Percentiles rank a stretch among this genome's conserved stretches.
Conservation (phyloP, 1,140 invertebrate genomes). For the Brachystomella parvula region DNA sequence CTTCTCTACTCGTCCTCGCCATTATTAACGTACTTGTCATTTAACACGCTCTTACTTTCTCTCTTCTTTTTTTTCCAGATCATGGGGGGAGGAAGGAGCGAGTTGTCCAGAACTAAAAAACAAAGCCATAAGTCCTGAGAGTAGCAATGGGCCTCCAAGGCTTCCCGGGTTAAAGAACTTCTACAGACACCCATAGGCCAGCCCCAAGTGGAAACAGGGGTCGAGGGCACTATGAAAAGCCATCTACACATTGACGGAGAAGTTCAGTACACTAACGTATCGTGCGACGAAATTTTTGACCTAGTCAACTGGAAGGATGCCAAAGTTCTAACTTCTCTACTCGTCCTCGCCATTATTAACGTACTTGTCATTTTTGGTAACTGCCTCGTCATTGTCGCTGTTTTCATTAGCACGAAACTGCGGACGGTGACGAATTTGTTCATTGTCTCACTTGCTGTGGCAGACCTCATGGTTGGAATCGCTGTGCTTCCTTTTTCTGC, state of each 20-base stretch:
- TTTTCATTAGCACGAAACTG: slow-evolving; percentile 76
- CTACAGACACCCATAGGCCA: background rate
- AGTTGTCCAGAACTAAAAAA: too few species aligned
- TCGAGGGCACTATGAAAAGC: slow-evolving; percentile 6
- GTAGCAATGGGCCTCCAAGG: background rate
- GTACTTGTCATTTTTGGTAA: slow-evolving; percentile 81
- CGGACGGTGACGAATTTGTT: slow-evolving; percentile 90
- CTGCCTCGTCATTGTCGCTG: slow-evolving; percentile 81
- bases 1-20: slow-evolving; percentile 64
- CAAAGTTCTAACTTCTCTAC: slow-evolving; percentile 55
- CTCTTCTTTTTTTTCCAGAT: background rate
- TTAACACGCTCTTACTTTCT: background rate
- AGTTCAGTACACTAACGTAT: slow-evolving; percentile 30
- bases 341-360: slow-evolving; percentile 70
- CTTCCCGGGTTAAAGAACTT: background rate
- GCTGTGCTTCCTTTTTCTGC: slow-evolving; percentile 85
- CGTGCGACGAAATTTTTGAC: slow-evolving; percentile 34
- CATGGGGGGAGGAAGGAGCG: background rate
- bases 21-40: slow-evolving; percentile 74
- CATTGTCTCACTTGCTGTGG: slow-evolving; percentile 85
- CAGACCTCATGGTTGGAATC: slow-evolving; percentile 76
- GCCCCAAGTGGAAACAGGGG: background rate
- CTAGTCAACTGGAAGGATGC: slow-evolving; percentile 33
- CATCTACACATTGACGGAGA: background rate
- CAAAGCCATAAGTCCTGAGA: too few species aligned